Conservation (phyloP, 2,797 vertebrate genomes). For the Simalia tracyae region DNA sequence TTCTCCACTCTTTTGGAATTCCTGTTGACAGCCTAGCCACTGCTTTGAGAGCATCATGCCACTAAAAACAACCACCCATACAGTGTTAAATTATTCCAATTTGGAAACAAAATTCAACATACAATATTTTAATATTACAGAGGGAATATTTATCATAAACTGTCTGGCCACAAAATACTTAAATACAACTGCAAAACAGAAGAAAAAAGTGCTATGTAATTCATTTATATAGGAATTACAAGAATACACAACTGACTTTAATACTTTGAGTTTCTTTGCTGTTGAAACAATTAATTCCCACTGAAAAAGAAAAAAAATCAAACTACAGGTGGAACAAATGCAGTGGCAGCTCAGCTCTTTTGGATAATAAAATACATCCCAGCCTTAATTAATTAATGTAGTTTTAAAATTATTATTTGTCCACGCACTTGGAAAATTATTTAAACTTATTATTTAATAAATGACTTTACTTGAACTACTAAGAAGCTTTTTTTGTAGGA, state of each 20-base stretch:
- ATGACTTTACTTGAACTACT: too few relatives aligned
- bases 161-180: slow-evolving; percentile 23
- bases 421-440: background rate
- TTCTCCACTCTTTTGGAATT: slow-evolving; percentile 96
- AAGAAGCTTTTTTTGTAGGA: background rate
- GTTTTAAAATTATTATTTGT: background rate
- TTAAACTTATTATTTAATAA: background rate
- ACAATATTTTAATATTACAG: background rate
- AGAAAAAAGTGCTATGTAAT: background rate
- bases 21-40: slow-evolving; percentile 94
- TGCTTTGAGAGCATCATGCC: slow-evolving; percentile 96
- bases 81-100: slow-evolving; percentile 18
- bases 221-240: background rate
- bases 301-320: slow-evolving; percentile 27
- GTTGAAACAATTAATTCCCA: background rate
- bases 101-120: background rate
- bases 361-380: slow-evolving; percentile 14
- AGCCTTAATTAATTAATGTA: slow-evolving; percentile 15
- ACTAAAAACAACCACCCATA: slow-evolving; percentile 75
- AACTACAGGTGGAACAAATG: background rate
- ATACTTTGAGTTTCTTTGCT: background rate
- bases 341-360: slow-evolving; percentile 31
- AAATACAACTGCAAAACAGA: background rate
- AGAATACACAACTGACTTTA: slow-evolving; percentile 8
- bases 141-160: background rate